Evolutionary conservation across 1,140 invertebrate genomes (phyloP).

Genomic region (Mylabris phalerata): DNA sequence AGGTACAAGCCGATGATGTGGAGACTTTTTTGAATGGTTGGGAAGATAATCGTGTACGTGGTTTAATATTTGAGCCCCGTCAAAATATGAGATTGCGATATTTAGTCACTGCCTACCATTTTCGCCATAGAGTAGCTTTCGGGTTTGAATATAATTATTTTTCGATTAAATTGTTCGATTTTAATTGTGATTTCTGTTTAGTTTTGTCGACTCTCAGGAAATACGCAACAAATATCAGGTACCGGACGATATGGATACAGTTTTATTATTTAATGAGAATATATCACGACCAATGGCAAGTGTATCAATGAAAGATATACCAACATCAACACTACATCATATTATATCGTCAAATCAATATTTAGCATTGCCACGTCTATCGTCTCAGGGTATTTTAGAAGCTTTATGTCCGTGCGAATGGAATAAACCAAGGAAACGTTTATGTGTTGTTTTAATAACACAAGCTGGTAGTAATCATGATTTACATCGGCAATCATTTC

Average conservation of each 20-base stretch:
- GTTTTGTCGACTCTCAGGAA: constrained; percentile 59
- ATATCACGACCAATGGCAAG: constrained; percentile 71
- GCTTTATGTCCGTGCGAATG: constrained; percentile 83
- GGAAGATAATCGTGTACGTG: constrained; percentile 85
- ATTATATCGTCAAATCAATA: constrained; percentile 85
- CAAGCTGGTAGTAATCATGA: constrained; percentile 58
- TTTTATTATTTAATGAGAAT: constrained; percentile 90
- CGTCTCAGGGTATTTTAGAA: constrained; percentile 80
- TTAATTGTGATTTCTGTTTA: constrained; percentile 36
- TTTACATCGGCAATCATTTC: constrained; percentile 52
- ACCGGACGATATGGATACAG: constrained; percentile 69
- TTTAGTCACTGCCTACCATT: constrained; percentile 80
- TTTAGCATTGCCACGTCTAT: constrained; percentile 78
- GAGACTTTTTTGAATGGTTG: constrained; percentile 79
- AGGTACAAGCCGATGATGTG: constrained; percentile 65
- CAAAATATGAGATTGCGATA: constrained; percentile 74
- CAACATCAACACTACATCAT: constrained; percentile 78
- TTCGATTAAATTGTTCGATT: background rate
- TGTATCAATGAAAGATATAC: constrained; percentile 83
- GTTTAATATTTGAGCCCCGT: constrained; percentile 77
- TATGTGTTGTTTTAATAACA: constrained; percentile 83
- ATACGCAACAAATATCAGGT: constrained; percentile 66
- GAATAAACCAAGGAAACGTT: constrained; percentile 68
- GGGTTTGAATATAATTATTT: constrained; percentile 48
- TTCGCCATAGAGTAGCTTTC: constrained; percentile 78